Evolutionary conservation across 2,797 vertebrate genomes (phyloP).

Genomic region (Hydrocynus forskahlii): DNA sequence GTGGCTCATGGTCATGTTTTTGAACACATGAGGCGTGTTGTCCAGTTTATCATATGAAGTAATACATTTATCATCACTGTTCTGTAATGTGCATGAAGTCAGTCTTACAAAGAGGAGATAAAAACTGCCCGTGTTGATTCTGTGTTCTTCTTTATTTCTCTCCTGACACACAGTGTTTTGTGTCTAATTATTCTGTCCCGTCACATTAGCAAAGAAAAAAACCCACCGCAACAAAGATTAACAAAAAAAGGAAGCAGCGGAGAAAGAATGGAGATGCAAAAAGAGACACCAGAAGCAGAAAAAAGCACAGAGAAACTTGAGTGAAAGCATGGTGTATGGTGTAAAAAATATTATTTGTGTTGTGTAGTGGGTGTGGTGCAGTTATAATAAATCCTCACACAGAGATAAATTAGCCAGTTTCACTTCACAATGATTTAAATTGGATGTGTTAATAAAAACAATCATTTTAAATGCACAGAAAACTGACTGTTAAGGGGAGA

Average conservation of each 20-base stretch:
- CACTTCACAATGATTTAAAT: too few species aligned
- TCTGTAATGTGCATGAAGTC: background rate
- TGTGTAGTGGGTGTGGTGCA: too few species aligned
- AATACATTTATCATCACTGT: background rate
- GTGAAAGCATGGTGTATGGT: too few species aligned
- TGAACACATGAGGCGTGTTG: background rate
- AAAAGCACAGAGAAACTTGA: too few species aligned
- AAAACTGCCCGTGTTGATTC: background rate
- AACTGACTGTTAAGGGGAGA: too few species aligned
- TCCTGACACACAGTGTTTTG: background rate
- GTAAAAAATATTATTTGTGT: too few species aligned
- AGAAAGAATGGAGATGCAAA: background rate
- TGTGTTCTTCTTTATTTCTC: background rate
- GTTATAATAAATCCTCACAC: too few species aligned
- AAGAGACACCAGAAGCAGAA: background rate
- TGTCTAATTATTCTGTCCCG: background rate
- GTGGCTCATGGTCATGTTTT: background rate
- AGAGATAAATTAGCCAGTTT: too few species aligned
- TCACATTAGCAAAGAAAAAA: background rate
- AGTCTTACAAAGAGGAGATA: background rate
- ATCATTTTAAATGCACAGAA: too few species aligned
- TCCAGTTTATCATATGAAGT: background rate
- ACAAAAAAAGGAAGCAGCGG: background rate
- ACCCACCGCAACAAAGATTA: background rate
- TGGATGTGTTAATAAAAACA: too few species aligned